A percentile compares a stretch with the other conserved stretches of the same genome.
Evolutionary conservation across 1,140 invertebrate genomes (phyloP).

Genomic region (Papilio polyxenes): DNA sequence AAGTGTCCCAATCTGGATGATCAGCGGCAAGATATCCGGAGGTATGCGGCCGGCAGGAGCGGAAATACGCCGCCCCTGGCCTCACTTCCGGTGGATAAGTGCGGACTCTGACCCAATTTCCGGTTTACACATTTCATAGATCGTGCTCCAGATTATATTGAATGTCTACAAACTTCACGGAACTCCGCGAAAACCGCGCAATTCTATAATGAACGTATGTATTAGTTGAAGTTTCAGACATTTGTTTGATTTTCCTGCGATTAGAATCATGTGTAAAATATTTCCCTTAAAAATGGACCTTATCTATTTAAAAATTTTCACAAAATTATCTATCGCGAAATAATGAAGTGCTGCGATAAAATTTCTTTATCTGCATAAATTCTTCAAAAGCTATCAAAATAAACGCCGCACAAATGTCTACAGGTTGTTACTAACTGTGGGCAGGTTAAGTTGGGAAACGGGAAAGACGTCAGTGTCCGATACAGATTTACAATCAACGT

Average conservation of each 20-base stretch:
- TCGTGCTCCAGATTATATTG: slow-evolving; percentile 58
- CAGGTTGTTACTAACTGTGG: not conserved
- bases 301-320: too few species aligned
- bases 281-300: too few species aligned
- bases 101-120: slow-evolving; percentile 70
- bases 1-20: slow-evolving; percentile 40
- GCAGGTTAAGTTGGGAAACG: not conserved
- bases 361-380: too few species aligned
- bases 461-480: not conserved
- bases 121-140: slow-evolving; percentile 71
- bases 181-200: not conserved
- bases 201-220: not conserved
- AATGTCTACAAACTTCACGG: slow-evolving; percentile 14
- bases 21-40: slow-evolving; percentile 42
- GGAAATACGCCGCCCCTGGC: slow-evolving; percentile 68
- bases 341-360: too few species aligned
- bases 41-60: slow-evolving; percentile 62
- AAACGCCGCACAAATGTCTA: not conserved
- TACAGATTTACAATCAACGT: slow-evolving; percentile 50
- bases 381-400: too few species aligned
- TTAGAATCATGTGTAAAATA: too few species aligned
- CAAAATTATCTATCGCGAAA: too few species aligned
- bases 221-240: not conserved
- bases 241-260: not conserved
- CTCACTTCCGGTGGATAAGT: slow-evolving; percentile 68